phyloP scores from a whole-genome alignment of 2,888 invertebrate genomes.

The Caenorhabditis parvicauda region DNA sequence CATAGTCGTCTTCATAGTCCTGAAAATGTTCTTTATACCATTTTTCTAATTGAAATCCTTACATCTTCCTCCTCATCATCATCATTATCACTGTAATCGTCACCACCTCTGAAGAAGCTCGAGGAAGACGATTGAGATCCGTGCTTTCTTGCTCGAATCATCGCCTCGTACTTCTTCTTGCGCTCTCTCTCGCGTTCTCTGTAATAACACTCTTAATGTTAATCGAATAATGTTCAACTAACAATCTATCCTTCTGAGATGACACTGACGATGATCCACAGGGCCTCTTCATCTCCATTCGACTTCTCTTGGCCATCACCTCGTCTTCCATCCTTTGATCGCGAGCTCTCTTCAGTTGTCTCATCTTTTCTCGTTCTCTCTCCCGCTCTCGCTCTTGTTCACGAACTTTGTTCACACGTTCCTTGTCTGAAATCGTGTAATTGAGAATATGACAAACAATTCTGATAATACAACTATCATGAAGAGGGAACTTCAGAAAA shows the following conservation, averaged over 20 bases:
- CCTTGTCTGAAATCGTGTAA: slow-evolving; percentile 7
- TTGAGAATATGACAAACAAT: too few species aligned
- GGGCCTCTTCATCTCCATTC: too few species aligned
- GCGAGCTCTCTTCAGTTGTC: slow-evolving; percentile 9
- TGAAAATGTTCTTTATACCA: background rate
- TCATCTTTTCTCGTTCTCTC: slow-evolving; percentile 12
- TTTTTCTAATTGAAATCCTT: background rate
- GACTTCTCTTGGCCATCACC: too few species aligned
- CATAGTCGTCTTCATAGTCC: slow-evolving; percentile 53
- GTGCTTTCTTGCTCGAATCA: slow-evolving; percentile 1
- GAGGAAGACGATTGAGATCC: background rate
- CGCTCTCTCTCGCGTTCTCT: slow-evolving; percentile 11
- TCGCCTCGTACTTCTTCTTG: slow-evolving; percentile 3
- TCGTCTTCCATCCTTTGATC: too few species aligned
- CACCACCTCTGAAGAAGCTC: slow-evolving; percentile 14
- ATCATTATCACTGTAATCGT: slow-evolving; percentile 18
- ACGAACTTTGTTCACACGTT: slow-evolving; percentile 8
- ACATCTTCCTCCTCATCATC: slow-evolving; percentile 25
- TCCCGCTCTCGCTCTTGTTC: slow-evolving; percentile 20
- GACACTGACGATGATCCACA: too few species aligned
- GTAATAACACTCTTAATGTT: too few species aligned
- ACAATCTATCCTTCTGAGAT: background rate
- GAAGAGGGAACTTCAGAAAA: too few species aligned
- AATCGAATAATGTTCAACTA: background rate
- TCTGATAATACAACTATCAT: too few species aligned